Conservation (phyloP, 2,113 vertebrate species). For the Ranitomeya imitator region DNA sequence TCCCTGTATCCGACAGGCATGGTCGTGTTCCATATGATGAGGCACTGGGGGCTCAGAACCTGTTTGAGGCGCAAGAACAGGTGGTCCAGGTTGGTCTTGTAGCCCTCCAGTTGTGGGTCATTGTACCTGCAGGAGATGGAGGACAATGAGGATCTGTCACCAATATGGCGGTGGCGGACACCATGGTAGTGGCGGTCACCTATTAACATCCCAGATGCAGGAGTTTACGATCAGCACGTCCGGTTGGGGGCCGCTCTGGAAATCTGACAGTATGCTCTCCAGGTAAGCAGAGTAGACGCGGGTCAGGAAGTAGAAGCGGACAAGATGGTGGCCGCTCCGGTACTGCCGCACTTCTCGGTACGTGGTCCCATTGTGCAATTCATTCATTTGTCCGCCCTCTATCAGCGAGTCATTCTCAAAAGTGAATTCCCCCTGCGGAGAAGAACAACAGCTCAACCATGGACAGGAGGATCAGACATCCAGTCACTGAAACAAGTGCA, state of each 20-base stretch:
- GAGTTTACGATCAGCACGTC: constrained; percentile 83
- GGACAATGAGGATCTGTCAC: not conserved
- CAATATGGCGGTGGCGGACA: not conserved
- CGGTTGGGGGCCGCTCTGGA: constrained; percentile 71
- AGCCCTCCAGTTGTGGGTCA: constrained; percentile 65
- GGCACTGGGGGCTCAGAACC: constrained; percentile 71
- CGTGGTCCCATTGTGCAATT: constrained; percentile 70
- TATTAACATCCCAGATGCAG: constrained; percentile 86
- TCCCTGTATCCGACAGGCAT: constrained; percentile 75
- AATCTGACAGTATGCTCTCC: constrained; percentile 76
- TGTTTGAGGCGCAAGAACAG: constrained; percentile 73
- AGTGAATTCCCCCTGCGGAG: constrained; percentile 72
- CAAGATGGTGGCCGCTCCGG: constrained; percentile 75
- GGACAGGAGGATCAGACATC: not conserved
- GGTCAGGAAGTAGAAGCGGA: constrained; percentile 85
- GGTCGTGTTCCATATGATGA: constrained; percentile 85
- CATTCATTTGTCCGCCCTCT: constrained; percentile 72
- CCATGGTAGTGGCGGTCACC: constrained; percentile 66
- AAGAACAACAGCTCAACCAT: not conserved
- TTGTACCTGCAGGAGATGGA: constrained; percentile 70
- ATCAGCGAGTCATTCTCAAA: constrained; percentile 81
- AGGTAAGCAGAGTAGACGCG: constrained; percentile 78
- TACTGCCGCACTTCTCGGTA: constrained; percentile 83
- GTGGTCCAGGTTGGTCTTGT: constrained; percentile 72
- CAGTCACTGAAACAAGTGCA: too few species aligned